These are phyloP conservation scores for Gulo gulo DNA, from an alignment of 2,113 vertebrate species.

Conservation along the genomic window DNA sequence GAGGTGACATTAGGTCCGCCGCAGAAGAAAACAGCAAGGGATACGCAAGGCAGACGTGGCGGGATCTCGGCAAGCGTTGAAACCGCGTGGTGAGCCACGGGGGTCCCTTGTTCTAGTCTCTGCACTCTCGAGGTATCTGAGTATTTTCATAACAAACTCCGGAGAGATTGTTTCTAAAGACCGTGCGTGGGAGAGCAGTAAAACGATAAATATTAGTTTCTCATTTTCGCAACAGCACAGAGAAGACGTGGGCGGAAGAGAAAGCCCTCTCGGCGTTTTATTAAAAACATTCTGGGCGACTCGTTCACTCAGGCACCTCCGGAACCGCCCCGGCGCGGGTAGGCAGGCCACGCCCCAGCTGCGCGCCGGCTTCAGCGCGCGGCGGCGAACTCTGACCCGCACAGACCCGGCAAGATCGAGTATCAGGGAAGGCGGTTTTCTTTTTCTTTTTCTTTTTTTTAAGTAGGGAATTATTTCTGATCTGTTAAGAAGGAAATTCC, in stretches of 20 bases:
- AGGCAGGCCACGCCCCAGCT: constrained; percentile 15
- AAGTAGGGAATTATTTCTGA: not conserved
- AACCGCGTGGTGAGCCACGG: not conserved
- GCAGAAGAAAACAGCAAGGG: not conserved
- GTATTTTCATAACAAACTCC: not conserved
- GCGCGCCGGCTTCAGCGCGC: not conserved
- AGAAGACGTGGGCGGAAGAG: not conserved
- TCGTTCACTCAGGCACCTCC: not conserved
- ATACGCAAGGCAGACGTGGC: not conserved
- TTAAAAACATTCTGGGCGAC: constrained; percentile 25
- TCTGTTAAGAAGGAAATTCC: constrained; percentile 9
- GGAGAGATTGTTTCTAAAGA: not conserved
- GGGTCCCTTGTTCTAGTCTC: not conserved
- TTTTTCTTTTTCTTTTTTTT: not conserved
- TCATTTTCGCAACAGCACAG: not conserved
- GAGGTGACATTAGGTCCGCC: not conserved
- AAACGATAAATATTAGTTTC: not conserved
- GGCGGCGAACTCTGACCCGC: not conserved
- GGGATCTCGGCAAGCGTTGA: not conserved
- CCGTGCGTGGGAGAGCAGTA: not conserved
- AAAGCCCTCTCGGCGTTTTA: not conserved
- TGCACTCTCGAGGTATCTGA: not conserved
- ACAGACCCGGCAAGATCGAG: not conserved
- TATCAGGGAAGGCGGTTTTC: not conserved
- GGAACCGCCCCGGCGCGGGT: not conserved